These are phyloP conservation scores for Aphodius sticticus DNA, from an alignment of 2,888 invertebrate genomes.

Conservation along the genomic window DNA sequence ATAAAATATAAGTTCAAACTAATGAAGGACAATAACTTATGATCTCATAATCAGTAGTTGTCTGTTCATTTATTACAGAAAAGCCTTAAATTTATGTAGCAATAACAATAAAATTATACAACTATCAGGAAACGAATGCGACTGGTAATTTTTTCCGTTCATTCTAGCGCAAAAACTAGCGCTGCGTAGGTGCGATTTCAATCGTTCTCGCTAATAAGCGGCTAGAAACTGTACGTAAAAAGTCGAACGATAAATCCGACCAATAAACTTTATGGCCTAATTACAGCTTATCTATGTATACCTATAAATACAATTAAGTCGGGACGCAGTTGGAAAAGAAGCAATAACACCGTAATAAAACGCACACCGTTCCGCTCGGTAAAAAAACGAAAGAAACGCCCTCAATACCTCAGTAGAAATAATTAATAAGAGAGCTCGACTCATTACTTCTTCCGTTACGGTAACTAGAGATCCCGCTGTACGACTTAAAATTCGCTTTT, in stretches of 20 bases:
- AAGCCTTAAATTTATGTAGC: background rate
- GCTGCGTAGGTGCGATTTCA: background rate
- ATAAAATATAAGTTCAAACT: background rate
- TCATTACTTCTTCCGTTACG: background rate
- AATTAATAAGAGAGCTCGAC: background rate
- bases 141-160: background rate
- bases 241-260: background rate
- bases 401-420: background rate
- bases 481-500: background rate
- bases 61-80: background rate
- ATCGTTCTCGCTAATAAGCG: background rate
- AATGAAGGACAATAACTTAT: background rate
- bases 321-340: background rate
- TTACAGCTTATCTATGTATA: slow-evolving; percentile 4
- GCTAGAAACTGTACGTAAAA: slow-evolving; percentile 4
- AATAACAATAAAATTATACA: slow-evolving; percentile 4
- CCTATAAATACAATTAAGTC: slow-evolving; percentile 4
- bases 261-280: slow-evolving; percentile 4
- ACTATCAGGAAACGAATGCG: background rate
- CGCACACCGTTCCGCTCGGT: background rate
- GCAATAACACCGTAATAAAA: slow-evolving; percentile 4
- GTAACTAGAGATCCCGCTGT: background rate
- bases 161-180: background rate
- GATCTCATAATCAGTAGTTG: background rate
- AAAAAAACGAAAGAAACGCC: background rate